Evolutionary conservation across 2,888 invertebrate genomes (phyloP), one percentile per base, ranked within the genome.

Genomic region (Aspidiotus destructor): DNA sequence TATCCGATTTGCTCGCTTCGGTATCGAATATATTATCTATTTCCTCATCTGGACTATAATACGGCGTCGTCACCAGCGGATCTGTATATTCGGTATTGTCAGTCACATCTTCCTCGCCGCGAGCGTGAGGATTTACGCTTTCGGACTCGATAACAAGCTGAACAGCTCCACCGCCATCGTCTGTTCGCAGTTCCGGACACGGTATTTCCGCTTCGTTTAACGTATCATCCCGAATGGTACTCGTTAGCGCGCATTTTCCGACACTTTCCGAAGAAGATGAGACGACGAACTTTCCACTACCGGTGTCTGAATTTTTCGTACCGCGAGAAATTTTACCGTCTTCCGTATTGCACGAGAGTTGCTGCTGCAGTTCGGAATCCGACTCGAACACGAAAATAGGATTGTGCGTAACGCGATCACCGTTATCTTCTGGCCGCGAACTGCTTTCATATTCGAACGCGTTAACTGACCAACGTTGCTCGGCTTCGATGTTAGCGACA

Each of bases 1-100:
- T 60, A 9, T 65, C 65, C 42, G 52, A 41, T n/a, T 17, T 8
- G 28, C 55, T 57, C 10, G 64, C 17, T 55, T 64, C 64, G 54
- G 44, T 41, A 28, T 58, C 58, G 57, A 65, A 65, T n/a, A 65
- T 65, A n/a, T 17, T 57, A 15, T 58, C 57, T n/a, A 65, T 55
- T 58, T 65, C 65, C 40, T 65, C 65, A 44, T 65, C 65, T 10
- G 65, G 65, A 28, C 65, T 65, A n/a, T 57, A 65, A 65, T 65
- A 65, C 58, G 65, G 65, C 16, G 65, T 65, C 41, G 65, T 65
- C 10, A 65, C 57, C 11, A 65, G 48, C 44, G 65, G 65, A 65
- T 65, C 65, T 1, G 65, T 57, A 10, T 58, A 65, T 40, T 57
- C 57, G 2, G 58, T 57, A 40, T 65, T 57, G 16, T 57, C 57